Conservation (phyloP, 2,888 invertebrate species). For the Phrixothrix hirtus region DNA sequence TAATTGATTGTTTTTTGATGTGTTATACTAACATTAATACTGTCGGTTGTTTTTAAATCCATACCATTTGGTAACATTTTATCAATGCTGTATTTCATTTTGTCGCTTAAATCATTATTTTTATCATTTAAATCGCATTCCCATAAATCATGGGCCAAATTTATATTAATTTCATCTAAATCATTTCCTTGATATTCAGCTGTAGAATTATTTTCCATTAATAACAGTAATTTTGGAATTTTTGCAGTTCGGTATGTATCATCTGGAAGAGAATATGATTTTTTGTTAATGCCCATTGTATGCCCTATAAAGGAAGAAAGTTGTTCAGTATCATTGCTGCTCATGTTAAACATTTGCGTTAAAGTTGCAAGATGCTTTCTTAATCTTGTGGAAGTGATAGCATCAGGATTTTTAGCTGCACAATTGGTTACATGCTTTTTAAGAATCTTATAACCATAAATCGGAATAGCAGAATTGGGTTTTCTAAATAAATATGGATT, state of each 20-base stretch:
- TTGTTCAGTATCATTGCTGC: neutral
- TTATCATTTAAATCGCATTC: neutral
- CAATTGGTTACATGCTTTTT: constrained; percentile 11
- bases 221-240: too few relatives aligned
- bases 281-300: neutral
- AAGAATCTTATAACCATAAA: constrained; percentile 36
- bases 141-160: neutral
- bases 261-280: neutral
- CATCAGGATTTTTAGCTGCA: too few relatives aligned
- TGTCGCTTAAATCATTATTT: neutral
- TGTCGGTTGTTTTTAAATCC: too few relatives aligned
- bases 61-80: too few relatives aligned
- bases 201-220: neutral
- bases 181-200: neutral
- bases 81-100: too few relatives aligned
- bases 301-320: neutral
- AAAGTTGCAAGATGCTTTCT: neutral
- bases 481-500: constrained; percentile 19
- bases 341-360: neutral
- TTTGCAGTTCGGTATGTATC: neutral
- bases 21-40: too few relatives aligned
- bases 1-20: neutral
- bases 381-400: too few relatives aligned
- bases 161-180: neutral
- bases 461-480: constrained; percentile 10